A percentile compares a stretch with the other conserved stretches of the same genome.
These are phyloP conservation scores for Melanchra persicariae DNA, from an alignment of 2,888 invertebrate species.

Conservation along the genomic window DNA sequence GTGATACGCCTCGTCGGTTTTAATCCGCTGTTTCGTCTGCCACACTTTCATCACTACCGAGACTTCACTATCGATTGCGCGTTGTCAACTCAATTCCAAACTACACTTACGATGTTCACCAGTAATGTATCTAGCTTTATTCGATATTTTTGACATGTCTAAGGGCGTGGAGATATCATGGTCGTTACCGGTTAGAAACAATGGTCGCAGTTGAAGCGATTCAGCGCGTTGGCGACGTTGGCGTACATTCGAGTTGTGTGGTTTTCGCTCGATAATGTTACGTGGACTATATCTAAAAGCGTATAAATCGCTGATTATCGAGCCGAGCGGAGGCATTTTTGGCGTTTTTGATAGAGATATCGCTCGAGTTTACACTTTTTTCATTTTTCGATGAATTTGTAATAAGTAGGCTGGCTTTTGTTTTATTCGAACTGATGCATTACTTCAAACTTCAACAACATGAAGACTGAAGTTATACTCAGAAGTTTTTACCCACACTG, in stretches of 20 bases:
- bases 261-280: constrained; percentile 60
- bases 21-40: constrained; percentile 61
- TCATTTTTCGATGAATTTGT: neutral
- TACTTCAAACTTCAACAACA: constrained; percentile 2
- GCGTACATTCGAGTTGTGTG: constrained; percentile 26
- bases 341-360: constrained; percentile 22
- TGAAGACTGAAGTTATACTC: neutral
- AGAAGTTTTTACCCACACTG: constrained; percentile 3
- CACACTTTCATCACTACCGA: neutral
- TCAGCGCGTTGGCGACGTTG: constrained; percentile 58
- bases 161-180: constrained; percentile 64
- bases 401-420: constrained; percentile 11
- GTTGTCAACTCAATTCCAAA: neutral
- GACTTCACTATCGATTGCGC: constrained; percentile 56
- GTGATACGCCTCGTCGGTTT: constrained; percentile 72
- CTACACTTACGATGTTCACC: neutral
- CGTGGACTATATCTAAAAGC: constrained; percentile 27
- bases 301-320: constrained; percentile 56
- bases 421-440: neutral
- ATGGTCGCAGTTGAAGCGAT: constrained; percentile 74
- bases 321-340: constrained; percentile 36
- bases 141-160: constrained; percentile 34
- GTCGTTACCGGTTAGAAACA: constrained; percentile 68
- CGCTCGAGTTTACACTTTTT: neutral
- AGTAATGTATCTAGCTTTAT: constrained; percentile 55